Base-by-base conservation (phyloP, 1,140 invertebrate genomes). In the Brachionus asplanchnoidis region DNA sequence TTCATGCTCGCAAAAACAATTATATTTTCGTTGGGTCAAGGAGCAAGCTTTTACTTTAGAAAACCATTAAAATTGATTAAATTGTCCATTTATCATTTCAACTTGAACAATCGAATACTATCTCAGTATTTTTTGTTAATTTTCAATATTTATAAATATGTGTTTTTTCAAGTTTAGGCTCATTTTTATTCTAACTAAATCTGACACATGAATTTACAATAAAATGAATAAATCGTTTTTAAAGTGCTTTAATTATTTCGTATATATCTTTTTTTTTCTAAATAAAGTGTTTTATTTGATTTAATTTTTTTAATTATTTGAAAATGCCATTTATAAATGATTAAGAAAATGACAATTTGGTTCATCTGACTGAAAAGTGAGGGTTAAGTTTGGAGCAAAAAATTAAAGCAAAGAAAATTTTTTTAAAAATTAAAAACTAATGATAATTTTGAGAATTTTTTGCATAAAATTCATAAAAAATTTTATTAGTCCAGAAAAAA, bases 1-100 rank as follows among this genome's bases (percentile, higher is more conserved):
- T 82, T 17, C 17, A 60, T 60, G 12, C 65, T 8, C 53, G 26
- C 17, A 65, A 65, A 11, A 82, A 68, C 42, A 60, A 60, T 60
- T 82, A 65, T 14, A 68, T 82, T 32, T 65, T 82, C 17, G 32
- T 82, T 8, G 79, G 79, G 0, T 82, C 79, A 11, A 82, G 66
- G 9, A 82, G 40, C 40, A 68, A 60, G 11, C 53, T 82, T 65
- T 68, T 77, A 44, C 2, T 56, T 28, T 68, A 14, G 12, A 32
- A 68, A 68, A 60, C 9, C 32, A 6, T 1, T 28, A 28, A 56
- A 56, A 60, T 9, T 60, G 2, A 60, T 20, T 23, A 20, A 12
- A 46, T 46, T 60, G 17, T 60, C 8, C 17, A 17, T 17, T 17
- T 20, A 60, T 60, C 9, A 6, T 20, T 20, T 53, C 14, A 53